Conservation (phyloP, 2,888 invertebrate genomes). For the Matsumyia berberina region DNA sequence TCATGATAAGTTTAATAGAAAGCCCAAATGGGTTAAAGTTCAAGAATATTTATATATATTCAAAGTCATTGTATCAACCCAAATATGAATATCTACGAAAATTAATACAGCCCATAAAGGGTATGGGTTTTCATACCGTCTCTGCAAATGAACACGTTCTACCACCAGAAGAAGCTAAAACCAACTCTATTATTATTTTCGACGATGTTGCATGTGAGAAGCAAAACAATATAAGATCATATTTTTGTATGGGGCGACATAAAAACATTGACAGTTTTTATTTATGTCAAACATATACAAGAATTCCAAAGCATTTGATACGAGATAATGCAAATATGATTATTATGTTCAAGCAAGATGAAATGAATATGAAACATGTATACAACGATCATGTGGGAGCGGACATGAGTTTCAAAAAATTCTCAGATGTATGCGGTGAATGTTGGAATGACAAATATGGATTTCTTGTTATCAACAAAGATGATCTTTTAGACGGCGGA, state of each 20-base stretch:
- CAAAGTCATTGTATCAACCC: conserved; percentile 78
- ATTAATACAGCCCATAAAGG: conserved; percentile 71
- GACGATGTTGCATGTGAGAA: conserved; percentile 82
- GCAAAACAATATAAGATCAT: conserved; percentile 78
- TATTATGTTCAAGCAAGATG: no score
- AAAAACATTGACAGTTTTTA: conserved; percentile 78
- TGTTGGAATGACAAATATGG: conserved; percentile 80
- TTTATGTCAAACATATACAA: no score
- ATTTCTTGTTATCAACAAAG: conserved; percentile 79
- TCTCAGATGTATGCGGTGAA: conserved; percentile 78
- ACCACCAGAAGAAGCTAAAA: conserved; percentile 69
- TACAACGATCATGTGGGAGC: conserved; percentile 56
- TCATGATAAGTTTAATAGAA: conserved; percentile 79
- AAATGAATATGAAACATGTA: conserved; percentile 80
- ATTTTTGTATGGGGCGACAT: conserved; percentile 80
- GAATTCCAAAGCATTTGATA: conserved; percentile 77
- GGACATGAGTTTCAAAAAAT: conserved; percentile 78
- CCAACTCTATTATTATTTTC: conserved; percentile 81
- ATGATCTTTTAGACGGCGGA: conserved; percentile 28
- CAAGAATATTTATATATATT: conserved; percentile 82
- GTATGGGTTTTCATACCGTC: conserved; percentile 63
- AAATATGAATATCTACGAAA: conserved; percentile 77
- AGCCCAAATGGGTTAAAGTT: conserved; percentile 80
- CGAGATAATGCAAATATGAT: no score
- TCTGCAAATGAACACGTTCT: conserved; percentile 66